Evolutionary conservation across 2,888 invertebrate species (phyloP), one percentile per base, ranked within the genome.

Genomic region (Nowickia ferox): DNA sequence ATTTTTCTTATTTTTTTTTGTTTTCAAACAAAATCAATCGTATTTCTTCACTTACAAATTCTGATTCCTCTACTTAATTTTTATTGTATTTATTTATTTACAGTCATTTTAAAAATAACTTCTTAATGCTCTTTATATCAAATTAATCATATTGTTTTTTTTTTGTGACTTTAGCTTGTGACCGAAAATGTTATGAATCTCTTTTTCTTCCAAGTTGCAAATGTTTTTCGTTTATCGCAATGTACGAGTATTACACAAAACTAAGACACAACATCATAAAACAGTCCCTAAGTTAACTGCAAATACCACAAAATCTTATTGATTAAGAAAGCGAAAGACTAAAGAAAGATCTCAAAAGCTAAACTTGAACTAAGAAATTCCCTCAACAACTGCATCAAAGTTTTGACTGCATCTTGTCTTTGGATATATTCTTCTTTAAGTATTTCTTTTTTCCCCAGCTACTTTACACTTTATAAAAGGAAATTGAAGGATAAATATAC

Each of bases 291-390:
- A 78, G 48, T 81, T 57, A 74, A 75, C 42, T 66, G 22, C 53
- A 81, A 77, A 55, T 77, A 81, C 72, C 74, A 82, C 69, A 83
- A 86, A 86, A 86, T 83, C 86, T 77, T 86, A 79, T 86, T 83
- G 79, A 86, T 83, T 83, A 86, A 71, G 57, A 79, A 53, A 53
- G 65, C 38, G 44, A 53, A 69, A 76, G 30, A 51, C 22, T 63
- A 74, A 59, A 77, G 48, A 59, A n/a, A 66, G 66, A 59, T 77
- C 79, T 71, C 55, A 63, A 69, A 71, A 85, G 46, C 63, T 44
- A 71, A 82, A 82, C n/a, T 59, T 66, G 6, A 51, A 74, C 53
- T 30, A 74, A 74, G 51, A 63, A 82, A 83, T 57, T 77, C 71
- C 76, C 77, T 77, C 22, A 74, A 81, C 72, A 81, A 63, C 65